Conservation (phyloP, 2,797 vertebrate species). For the Numenius phaeopus region DNA sequence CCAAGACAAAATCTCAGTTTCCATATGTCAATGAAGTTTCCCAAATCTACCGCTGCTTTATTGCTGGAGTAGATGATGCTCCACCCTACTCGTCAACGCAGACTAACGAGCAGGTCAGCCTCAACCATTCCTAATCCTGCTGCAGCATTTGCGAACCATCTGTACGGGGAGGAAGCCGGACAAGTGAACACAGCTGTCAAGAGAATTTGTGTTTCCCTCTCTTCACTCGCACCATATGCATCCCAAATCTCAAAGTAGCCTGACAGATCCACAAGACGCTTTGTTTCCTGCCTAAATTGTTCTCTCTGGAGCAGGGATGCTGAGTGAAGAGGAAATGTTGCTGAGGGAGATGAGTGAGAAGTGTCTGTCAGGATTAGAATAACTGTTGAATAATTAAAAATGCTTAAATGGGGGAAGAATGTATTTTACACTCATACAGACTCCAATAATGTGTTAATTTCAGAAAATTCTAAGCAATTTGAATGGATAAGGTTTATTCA, state of each 20-base stretch:
- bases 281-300: not conserved
- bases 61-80: not conserved
- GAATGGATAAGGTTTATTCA: not conserved
- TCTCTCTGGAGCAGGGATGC: not conserved
- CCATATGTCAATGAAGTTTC: not conserved
- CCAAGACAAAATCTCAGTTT: not conserved
- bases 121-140: not conserved
- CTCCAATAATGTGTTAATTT: not conserved
- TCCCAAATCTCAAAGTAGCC: not conserved
- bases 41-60: not conserved
- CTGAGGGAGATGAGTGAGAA: not conserved
- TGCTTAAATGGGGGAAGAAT: fast-evolving
- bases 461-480: not conserved
- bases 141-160: not conserved
- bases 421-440: not conserved
- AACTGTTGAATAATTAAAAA: not conserved
- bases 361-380: fast-evolving
- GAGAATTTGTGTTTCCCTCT: not conserved
- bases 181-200: not conserved
- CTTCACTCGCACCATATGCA: not conserved
- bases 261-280: fast-evolving
- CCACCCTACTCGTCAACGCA: not conserved
- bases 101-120: not conserved
- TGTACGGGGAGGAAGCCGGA: not conserved
- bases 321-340: not conserved